Conservation (phyloP, 2,888 invertebrate genomes). For the Agrochola litura region DNA sequence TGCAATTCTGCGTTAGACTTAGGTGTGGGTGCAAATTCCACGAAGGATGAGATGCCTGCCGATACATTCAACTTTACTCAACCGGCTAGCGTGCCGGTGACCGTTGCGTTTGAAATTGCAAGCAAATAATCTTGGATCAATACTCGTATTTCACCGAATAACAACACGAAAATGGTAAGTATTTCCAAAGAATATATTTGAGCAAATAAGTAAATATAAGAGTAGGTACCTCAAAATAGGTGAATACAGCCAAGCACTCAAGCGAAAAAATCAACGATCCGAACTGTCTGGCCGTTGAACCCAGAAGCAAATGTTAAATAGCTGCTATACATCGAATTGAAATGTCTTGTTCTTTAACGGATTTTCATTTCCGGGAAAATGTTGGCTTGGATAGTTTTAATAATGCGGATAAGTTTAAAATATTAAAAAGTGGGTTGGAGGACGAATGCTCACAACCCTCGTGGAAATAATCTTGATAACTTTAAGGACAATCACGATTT, state of each 20-base stretch:
- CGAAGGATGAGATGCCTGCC: slow-evolving; percentile 85
- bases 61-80: slow-evolving; percentile 81
- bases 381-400: slow-evolving; percentile 20
- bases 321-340: slow-evolving; percentile 53
- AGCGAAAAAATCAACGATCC: slow-evolving; percentile 79
- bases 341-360: slow-evolving; percentile 46
- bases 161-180: slow-evolving; percentile 26
- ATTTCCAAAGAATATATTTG: slow-evolving; percentile 36
- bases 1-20: slow-evolving; percentile 74
- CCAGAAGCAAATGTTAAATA: slow-evolving; percentile 68
- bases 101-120: slow-evolving; percentile 79
- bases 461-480: slow-evolving; percentile 1
- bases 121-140: slow-evolving; percentile 39
- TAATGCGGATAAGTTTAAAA: slow-evolving; percentile 20
- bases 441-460: not conserved
- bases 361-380: slow-evolving; percentile 44
- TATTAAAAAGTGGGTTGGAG: not conserved
- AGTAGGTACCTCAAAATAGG: slow-evolving; percentile 50
- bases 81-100: slow-evolving; percentile 73
- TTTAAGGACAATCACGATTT: slow-evolving; percentile 17
- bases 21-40: slow-evolving; percentile 87
- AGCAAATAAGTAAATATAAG: slow-evolving; percentile 40
- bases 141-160: slow-evolving; percentile 8
- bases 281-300: slow-evolving; percentile 84
- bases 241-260: slow-evolving; percentile 72